Conservation (phyloP, 2,888 invertebrate species). For the Seira ritae region DNA sequence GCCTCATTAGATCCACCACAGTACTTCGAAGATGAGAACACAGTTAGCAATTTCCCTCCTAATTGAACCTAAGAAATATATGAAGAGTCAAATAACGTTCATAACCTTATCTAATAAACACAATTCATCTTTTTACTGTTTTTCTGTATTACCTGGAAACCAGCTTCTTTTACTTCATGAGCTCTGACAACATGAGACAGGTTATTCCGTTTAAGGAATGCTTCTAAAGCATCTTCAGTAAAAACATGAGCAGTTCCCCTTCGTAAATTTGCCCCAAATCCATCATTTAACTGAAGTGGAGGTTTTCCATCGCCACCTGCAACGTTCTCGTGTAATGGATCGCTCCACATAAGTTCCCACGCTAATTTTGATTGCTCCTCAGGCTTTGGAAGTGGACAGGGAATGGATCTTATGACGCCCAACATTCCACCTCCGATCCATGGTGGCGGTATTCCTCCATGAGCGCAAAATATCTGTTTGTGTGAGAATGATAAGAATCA, state of each 20-base stretch:
- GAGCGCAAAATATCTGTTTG: conserved; percentile 84
- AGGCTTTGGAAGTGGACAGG: conserved; percentile 81
- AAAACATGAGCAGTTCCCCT: conserved; percentile 86
- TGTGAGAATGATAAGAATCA: conserved; percentile 9
- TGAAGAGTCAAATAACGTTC: too few species aligned
- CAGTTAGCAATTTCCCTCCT: conserved; percentile 83
- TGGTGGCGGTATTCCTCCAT: conserved; percentile 86
- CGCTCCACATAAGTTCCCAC: conserved; percentile 89
- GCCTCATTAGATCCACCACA: conserved; percentile 85
- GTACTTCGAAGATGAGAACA: conserved; percentile 86
- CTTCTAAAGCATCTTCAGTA: conserved; percentile 82
- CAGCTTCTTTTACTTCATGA: conserved; percentile 84
- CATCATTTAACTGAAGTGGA: conserved; percentile 79
- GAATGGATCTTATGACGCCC: conserved; percentile 82
- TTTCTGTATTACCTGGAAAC: conserved; percentile 80
- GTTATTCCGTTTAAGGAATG: conserved; percentile 82
- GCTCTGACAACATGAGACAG: conserved; percentile 85
- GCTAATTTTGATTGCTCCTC: conserved; percentile 83
- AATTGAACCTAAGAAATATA: conserved; percentile 80
- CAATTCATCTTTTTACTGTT: neutral
- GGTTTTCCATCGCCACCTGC: conserved; percentile 45
- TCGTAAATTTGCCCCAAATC: conserved; percentile 82
- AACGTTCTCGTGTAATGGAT: conserved; percentile 79
- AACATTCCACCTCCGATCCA: conserved; percentile 81
- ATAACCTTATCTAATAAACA: too few species aligned